phyloP scores from a whole-genome alignment of 2,888 invertebrate species.

The Drosophila leonis region DNA sequence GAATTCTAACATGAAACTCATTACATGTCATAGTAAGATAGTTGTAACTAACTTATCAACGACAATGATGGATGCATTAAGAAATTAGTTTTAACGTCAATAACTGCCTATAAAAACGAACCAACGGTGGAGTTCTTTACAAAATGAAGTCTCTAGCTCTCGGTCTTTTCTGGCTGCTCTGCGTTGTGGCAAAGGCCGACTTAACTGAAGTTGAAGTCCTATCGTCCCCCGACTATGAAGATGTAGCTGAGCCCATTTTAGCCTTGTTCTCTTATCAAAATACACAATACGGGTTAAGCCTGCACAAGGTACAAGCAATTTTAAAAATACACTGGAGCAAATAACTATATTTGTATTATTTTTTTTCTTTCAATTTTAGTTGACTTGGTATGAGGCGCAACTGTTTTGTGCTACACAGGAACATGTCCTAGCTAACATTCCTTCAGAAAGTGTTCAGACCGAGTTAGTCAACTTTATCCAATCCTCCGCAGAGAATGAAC shows the following conservation, averaged over 20 bases:
- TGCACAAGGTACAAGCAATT: slow-evolving; percentile 4
- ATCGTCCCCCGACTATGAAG: not conserved
- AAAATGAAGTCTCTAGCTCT: slow-evolving; percentile 22
- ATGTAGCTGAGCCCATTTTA: not conserved
- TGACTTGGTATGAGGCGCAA: slow-evolving; percentile 24
- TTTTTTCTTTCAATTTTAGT: not conserved
- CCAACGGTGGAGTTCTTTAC: not conserved
- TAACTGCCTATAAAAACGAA: slow-evolving; percentile 9
- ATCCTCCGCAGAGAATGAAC: fast-evolving
- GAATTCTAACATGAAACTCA: not conserved
- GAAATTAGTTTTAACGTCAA: not conserved
- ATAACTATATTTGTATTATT: no score
- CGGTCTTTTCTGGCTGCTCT: slow-evolving; percentile 15
- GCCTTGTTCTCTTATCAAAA: not conserved
- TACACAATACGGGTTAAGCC: not conserved
- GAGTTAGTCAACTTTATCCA: not conserved
- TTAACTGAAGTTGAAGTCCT: not conserved
- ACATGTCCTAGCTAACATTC: slow-evolving; percentile 11
- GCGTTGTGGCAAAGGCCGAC: slow-evolving; percentile 9
- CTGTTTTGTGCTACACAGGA: not conserved
- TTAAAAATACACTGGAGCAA: not conserved
- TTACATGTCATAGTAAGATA: not conserved
- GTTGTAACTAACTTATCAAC: slow-evolving; percentile 23
- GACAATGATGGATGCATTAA: slow-evolving; percentile 43
- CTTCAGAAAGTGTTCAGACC: not conserved